phyloP scores from a whole-genome alignment of 1,140 invertebrate species.

The Olivierus martensii region DNA sequence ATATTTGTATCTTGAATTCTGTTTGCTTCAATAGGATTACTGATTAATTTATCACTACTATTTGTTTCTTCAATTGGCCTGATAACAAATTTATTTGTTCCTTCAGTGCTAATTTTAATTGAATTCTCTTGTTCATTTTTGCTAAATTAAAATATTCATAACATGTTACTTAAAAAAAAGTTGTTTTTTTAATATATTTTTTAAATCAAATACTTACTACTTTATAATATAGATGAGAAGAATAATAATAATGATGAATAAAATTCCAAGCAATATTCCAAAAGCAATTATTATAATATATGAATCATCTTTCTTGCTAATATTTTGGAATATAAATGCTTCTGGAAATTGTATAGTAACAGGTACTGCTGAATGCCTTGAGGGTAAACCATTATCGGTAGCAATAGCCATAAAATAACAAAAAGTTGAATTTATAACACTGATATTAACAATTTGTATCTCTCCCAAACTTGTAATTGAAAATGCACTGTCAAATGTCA shows the following conservation, averaged over 20 bases:
- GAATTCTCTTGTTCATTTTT: too few species aligned
- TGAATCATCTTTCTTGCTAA: constrained; percentile 20
- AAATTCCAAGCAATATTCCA: constrained; percentile 49
- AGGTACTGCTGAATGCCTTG: constrained; percentile 52
- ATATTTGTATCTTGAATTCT: too few species aligned
- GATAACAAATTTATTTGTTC: too few species aligned
- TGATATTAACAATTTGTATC: constrained; percentile 31
- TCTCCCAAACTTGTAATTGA: constrained; percentile 38
- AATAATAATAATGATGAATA: constrained; percentile 52
- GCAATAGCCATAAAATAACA: constrained; percentile 61
- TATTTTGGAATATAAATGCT: constrained; percentile 5
- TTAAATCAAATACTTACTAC: constrained; percentile 25
- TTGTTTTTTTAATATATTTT: too few species aligned
- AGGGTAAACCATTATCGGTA: constrained; percentile 58
- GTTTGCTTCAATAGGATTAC: too few species aligned
- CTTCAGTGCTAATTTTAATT: too few species aligned
- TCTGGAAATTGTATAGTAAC: constrained; percentile 52
- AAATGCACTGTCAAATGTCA: constrained; percentile 28
- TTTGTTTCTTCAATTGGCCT: too few species aligned
- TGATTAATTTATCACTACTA: too few species aligned
- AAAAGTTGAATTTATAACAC: constrained; percentile 38
- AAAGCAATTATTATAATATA: constrained; percentile 49
- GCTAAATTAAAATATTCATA: too few species aligned
- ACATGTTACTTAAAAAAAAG: too few species aligned
- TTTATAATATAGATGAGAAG: constrained; percentile 60